phyloP scores from a whole-genome alignment of 2,888 invertebrate species.

The Dryadula phaetusa region DNA sequence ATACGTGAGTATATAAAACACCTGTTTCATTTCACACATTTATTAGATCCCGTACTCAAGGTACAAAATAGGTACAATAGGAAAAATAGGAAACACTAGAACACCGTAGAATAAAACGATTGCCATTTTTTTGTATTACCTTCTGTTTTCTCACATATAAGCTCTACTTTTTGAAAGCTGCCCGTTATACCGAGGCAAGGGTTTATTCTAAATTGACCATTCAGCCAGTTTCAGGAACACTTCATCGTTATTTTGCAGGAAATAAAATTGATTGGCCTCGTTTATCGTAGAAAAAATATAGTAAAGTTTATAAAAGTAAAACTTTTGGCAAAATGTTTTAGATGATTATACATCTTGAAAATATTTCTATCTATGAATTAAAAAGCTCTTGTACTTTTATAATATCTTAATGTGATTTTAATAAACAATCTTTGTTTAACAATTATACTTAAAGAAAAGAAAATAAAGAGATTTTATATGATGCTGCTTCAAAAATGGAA shows the following conservation, averaged over 20 bases:
- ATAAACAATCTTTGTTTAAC: no score
- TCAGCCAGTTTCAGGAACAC: slow-evolving; percentile 18
- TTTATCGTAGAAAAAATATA: not conserved
- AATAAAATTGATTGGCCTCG: slow-evolving; percentile 23
- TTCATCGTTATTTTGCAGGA: slow-evolving; percentile 21
- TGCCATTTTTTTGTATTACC: slow-evolving; percentile 24
- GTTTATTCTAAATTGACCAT: slow-evolving; percentile 23
- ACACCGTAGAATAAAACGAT: slow-evolving; percentile 49
- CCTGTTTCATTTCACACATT: slow-evolving; percentile 48
- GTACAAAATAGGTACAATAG: slow-evolving; percentile 45
- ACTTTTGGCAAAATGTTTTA: not conserved
- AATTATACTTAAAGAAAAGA: no score
- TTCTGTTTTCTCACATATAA: slow-evolving; percentile 23
- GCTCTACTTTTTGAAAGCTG: slow-evolving; percentile 17
- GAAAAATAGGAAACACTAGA: slow-evolving; percentile 44
- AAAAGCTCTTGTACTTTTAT: not conserved
- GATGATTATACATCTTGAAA: not conserved
- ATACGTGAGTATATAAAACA: slow-evolving; percentile 43
- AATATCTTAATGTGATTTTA: not conserved
- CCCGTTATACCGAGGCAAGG: slow-evolving; percentile 42
- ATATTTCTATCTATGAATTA: not conserved
- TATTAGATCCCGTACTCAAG: slow-evolving; percentile 46
- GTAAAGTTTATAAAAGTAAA: not conserved
- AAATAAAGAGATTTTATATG: no score
- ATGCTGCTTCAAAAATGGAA: no score